Evolutionary conservation across 1,140 invertebrate species (phyloP).

Genomic region (Zaprionus africanus): DNA sequence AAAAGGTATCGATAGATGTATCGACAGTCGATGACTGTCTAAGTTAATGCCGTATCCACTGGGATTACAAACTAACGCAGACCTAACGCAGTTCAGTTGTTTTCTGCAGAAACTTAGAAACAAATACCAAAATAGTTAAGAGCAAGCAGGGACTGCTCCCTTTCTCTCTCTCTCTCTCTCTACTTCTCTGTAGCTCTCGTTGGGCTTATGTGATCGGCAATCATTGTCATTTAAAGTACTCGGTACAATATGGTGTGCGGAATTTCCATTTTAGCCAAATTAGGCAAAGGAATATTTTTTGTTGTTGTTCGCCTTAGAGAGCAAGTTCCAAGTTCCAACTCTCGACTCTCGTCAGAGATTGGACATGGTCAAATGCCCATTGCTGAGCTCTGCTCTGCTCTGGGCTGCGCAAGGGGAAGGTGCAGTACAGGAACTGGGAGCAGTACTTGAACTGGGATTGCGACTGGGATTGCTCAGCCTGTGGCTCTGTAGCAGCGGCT

Average conservation of each 20-base stretch:
- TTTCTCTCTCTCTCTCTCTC: constrained; percentile 24
- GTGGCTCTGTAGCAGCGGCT: not conserved
- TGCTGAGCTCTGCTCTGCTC: not conserved
- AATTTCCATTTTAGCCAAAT: constrained; percentile 82
- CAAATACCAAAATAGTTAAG: constrained; percentile 65
- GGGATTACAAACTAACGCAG: not conserved
- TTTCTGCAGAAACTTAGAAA: constrained; percentile 30
- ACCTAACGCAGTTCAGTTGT: too few relatives aligned
- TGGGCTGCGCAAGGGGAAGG: not conserved
- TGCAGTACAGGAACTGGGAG: not conserved
- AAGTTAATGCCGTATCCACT: not conserved
- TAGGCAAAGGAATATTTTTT: constrained; percentile 78
- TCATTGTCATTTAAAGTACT: constrained; percentile 77
- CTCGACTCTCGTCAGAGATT: constrained; percentile 25
- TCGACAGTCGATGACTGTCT: not conserved
- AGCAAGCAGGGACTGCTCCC: constrained; percentile 24
- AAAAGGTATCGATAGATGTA: constrained; percentile 1
- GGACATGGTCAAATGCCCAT: constrained; percentile 29
- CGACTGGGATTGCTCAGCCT: not conserved
- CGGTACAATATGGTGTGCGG: constrained; percentile 79
- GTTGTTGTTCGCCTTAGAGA: constrained; percentile 46
- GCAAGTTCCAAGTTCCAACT: constrained; percentile 9
- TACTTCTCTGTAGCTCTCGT: not conserved
- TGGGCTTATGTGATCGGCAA: constrained; percentile 31
- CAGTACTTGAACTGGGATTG: constrained; percentile 2